Conservation (phyloP, 37 sponge, comb jelly and placozoan genomes). For the Tethya wilhelma region DNA sequence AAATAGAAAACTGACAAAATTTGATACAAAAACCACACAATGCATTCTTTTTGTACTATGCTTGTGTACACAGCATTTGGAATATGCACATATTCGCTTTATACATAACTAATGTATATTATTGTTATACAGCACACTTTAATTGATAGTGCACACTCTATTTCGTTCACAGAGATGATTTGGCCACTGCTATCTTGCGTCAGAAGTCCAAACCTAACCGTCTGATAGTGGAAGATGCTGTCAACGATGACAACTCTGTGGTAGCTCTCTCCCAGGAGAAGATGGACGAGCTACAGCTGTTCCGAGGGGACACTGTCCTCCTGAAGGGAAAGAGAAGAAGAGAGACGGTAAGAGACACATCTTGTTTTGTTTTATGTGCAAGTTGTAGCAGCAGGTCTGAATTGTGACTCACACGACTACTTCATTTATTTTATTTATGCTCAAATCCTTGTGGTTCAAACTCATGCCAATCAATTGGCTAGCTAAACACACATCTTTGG, state of each 20-base stretch:
- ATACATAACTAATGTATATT: too few relatives aligned
- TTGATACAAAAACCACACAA: too few relatives aligned
- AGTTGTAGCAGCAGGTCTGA: too few relatives aligned
- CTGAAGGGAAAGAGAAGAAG: slow-evolving; percentile 96
- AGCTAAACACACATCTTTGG: too few relatives aligned
- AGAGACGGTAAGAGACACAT: slow-evolving; percentile 93
- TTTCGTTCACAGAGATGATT: slow-evolving; percentile 76
- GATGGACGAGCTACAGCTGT: slow-evolving; percentile 99
- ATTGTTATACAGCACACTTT: too few relatives aligned
- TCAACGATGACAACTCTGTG: slow-evolving; percentile 97
- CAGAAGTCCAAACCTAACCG: slow-evolving; percentile 89
- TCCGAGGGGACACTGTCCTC: slow-evolving; percentile 98
- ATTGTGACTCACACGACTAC: too few relatives aligned
- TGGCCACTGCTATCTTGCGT: slow-evolving; percentile 95
- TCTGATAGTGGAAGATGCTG: slow-evolving; percentile 95
- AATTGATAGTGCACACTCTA: too few relatives aligned
- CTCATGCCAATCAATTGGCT: too few relatives aligned
- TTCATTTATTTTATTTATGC: too few relatives aligned
- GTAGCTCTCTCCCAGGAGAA: slow-evolving; percentile 96
- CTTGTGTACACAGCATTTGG: too few relatives aligned
- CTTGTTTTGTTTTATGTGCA: slow-evolving; percentile 96
- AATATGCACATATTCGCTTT: neutral
- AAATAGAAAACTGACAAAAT: neutral
- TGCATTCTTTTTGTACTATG: too few relatives aligned
- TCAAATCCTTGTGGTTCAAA: too few relatives aligned